Percentiles rank a stretch among this genome's conserved stretches.
These are phyloP conservation scores for Hirtodrosophila histrioides DNA, from an alignment of 2,888 invertebrate species.

Conservation along the genomic window DNA sequence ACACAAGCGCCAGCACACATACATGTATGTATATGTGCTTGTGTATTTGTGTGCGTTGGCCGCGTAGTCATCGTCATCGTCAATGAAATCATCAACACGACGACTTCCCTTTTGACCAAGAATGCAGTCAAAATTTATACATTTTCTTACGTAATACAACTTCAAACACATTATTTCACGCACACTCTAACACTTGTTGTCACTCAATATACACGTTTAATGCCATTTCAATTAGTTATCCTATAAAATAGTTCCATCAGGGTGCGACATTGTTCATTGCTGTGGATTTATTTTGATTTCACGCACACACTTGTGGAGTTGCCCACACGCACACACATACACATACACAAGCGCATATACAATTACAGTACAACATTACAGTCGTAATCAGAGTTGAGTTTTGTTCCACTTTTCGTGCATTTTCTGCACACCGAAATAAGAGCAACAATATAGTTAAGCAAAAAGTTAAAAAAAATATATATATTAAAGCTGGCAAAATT, in stretches of 20 bases:
- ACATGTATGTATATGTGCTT: constrained; percentile 14
- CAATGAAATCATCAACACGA: constrained; percentile 77
- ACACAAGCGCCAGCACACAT: constrained; percentile 4
- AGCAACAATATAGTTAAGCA: constrained; percentile 16
- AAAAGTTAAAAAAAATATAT: constrained; percentile 15
- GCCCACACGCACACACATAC: constrained; percentile 26
- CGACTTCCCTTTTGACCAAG: constrained; percentile 50
- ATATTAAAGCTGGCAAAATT: constrained; percentile 10
- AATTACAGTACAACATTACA: constrained; percentile 6
- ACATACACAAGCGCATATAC: constrained; percentile 7
- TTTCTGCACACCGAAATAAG: constrained; percentile 17
- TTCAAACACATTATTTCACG: constrained; percentile 61
- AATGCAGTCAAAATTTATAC: constrained; percentile 55
- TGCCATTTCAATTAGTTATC: constrained; percentile 63
- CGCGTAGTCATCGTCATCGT: constrained; percentile 63
- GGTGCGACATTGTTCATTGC: constrained; percentile 59
- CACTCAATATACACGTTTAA: constrained; percentile 36
- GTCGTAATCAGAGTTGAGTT: not conserved
- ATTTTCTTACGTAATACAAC: constrained; percentile 78
- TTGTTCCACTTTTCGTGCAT: constrained; percentile 10
- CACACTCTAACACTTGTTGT: constrained; percentile 63
- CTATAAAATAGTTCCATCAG: constrained; percentile 82
- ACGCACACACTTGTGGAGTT: constrained; percentile 76
- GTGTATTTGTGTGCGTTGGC: constrained; percentile 39
- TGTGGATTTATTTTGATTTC: constrained; percentile 73